Base-by-base conservation (phyloP, 2,797 vertebrate genomes). In the Pagetopsis macropterus region DNA sequence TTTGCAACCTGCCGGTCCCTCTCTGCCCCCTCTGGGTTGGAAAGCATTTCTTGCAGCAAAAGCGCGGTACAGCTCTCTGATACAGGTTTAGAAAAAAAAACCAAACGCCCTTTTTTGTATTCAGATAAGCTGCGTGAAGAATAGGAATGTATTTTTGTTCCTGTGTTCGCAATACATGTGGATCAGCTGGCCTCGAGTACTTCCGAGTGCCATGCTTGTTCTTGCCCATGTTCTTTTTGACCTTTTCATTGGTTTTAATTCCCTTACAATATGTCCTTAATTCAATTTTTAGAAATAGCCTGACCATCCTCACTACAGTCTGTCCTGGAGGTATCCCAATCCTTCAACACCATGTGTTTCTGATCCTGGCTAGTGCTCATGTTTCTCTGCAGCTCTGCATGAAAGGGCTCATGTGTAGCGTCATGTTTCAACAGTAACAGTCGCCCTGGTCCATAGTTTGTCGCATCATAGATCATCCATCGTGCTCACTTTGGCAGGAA, bases 1-100 rank as follows among this genome's bases (percentile, higher is more conserved):
- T 97, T 96, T 83, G 91, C 94, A 64, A 94, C 92, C 65, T 90
- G 72, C 1, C 91, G 91, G 54, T 95, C 95, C 46, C 91, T 91
- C 15, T 96, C 95, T 5, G 92, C 91, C 56, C 89, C 91, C 1
- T 92, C 91, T 40, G 40, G 90, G 78, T 81, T 85, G 23, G 82
- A 84, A 2, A 79, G 85, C 56, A 77, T 92, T 49, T 93, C 93
- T 67, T 66, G 70, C 72, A 87, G 85, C 84, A 83, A 89, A 92
- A 92, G 92, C 76, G 89, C 87, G 48, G 96, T 96, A 95, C 91
- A 19, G 64, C 45, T 72, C 41, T 63, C 49, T 68, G 60, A 59
- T 66, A 63, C 72, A 63, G 58, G 16, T 81, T 79, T 57, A 68
- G 49, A 79, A 74, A 9, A 16, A 16, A 65, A 31, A 73, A 23